Percentiles rank a stretch among this genome's conserved stretches.
Conservation (phyloP, 2,888 invertebrate species). For the Pollenia angustigena region DNA sequence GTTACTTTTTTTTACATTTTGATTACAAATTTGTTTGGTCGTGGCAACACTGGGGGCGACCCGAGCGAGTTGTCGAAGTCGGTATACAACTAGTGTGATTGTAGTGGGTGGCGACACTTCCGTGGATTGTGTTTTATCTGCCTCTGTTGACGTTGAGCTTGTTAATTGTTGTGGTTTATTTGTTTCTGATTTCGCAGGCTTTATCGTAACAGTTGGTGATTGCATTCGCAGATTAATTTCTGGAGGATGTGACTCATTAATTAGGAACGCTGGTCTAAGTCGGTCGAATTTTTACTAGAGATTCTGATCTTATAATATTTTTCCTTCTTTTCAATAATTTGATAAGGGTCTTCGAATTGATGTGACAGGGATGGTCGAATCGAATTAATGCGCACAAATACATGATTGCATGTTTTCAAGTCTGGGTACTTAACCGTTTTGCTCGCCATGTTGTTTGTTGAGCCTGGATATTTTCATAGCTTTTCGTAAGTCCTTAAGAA, state of each 20-base stretch:
- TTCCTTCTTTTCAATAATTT: neutral
- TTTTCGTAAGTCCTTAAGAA: neutral
- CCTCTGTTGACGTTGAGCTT: too few relatives aligned
- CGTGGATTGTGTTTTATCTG: too few relatives aligned
- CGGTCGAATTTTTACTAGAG: neutral
- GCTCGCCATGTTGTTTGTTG: neutral
- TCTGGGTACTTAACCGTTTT: constrained; percentile 24
- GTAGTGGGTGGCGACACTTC: too few relatives aligned
- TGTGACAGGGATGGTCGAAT: constrained; percentile 3
- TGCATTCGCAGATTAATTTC: neutral
- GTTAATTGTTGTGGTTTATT: too few relatives aligned
- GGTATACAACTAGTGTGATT: too few relatives aligned
- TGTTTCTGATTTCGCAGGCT: neutral
- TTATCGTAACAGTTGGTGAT: neutral
- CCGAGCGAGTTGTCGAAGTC: too few relatives aligned
- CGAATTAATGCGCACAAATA: constrained; percentile 1
- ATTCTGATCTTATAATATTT: constrained; percentile 11
- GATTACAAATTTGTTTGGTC: too few relatives aligned
- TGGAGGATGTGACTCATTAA: neutral
- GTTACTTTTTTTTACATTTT: too few relatives aligned
- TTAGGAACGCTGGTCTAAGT: constrained; percentile 31
- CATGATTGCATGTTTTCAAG: neutral
- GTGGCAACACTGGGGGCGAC: too few relatives aligned
- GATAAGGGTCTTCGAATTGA: constrained; percentile 14
- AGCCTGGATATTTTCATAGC: constrained; percentile 21